Evolutionary conservation across 2,888 invertebrate species (phyloP), one percentile per base, ranked within the genome.

Genomic region (Choreutis nemorana): DNA sequence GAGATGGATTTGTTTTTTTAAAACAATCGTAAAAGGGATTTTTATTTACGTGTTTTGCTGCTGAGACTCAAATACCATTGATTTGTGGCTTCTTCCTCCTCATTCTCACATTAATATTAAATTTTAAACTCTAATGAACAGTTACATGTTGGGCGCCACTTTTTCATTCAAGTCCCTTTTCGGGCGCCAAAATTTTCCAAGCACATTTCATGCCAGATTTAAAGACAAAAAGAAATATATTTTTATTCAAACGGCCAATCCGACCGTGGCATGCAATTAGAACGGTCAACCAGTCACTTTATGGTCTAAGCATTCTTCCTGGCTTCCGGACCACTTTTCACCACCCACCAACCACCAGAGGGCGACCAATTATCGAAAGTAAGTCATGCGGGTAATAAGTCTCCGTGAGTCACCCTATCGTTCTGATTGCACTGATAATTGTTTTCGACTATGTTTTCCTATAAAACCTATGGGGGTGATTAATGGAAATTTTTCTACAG

Each of bases 271-370:
- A 39, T 37, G 40, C 48, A 57, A 63, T 68, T 64, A 57, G 34
- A 40, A 49, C 54, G 65, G 65, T 63, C 63, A 65, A 44, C 42
- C 49, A 52, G 43, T 33, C 50, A 40, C 51, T 49, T 50, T 45
- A n/a, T n/a, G n/a, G 40, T 41, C 22, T 34, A 22, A 37, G 45
- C 44, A 45, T 45, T 50, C 50, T 46, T 45, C 42, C 48, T 44
- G 50, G 47, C 49, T 64, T 71, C 64, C 71, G 63, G 58, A 34
- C 58, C 54, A 72, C 73, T 75, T 75, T 73, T 73, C 72, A 72
- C 68, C 62, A 70, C 65, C 59, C n/a, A n/a, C 55, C 50, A 44
- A 54, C 55, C 56, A 55, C 50, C 43, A 39, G 48, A 45, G 36
- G 41, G 5, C 22, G 31, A 28, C 34, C 42, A 60, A 55, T 58